A percentile compares a stretch with the other conserved stretches of the same genome.
Conservation (phyloP, 2,888 invertebrate genomes). For the Smittia sp. region DNA sequence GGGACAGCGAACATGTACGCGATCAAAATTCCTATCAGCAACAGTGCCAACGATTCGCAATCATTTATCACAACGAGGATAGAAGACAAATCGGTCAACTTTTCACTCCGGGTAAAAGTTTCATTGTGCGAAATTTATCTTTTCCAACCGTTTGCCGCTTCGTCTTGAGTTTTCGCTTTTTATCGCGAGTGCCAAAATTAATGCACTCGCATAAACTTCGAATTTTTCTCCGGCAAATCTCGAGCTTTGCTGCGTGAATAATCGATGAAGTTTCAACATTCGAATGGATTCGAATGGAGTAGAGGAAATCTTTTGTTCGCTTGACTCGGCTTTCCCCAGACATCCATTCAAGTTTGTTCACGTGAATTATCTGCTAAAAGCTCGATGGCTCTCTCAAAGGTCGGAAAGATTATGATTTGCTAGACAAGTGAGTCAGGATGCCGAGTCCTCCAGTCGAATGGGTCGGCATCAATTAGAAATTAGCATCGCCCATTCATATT, state of each 20-base stretch:
- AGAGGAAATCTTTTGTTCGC: background rate
- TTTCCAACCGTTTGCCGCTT: background rate
- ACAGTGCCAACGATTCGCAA: background rate
- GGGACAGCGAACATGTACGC: background rate
- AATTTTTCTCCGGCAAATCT: slow-evolving; percentile 12
- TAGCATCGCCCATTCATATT: slow-evolving; percentile 3
- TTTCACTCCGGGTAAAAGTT: background rate
- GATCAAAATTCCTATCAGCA: slow-evolving; percentile 5
- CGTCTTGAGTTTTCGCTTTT: background rate
- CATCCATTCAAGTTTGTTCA: background rate
- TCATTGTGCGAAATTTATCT: background rate
- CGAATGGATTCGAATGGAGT: background rate
- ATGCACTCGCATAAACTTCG: slow-evolving; percentile 35
- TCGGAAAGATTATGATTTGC: no score
- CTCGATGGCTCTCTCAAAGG: background rate
- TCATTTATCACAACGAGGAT: slow-evolving; percentile 3
- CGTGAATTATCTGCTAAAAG: background rate
- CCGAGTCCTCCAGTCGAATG: background rate
- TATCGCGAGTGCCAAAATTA: slow-evolving; percentile 4
- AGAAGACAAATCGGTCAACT: slow-evolving; percentile 33
- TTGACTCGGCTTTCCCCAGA: background rate
- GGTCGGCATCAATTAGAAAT: slow-evolving; percentile 17
- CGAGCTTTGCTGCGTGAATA: slow-evolving; percentile 22
- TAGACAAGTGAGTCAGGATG: background rate
- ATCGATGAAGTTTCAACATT: slow-evolving; percentile 23